Percentiles rank a stretch among this genome's conserved stretches.
These are phyloP conservation scores for Chaetura pelagica DNA, from an alignment of 2,113 vertebrate species.

Conservation along the genomic window DNA sequence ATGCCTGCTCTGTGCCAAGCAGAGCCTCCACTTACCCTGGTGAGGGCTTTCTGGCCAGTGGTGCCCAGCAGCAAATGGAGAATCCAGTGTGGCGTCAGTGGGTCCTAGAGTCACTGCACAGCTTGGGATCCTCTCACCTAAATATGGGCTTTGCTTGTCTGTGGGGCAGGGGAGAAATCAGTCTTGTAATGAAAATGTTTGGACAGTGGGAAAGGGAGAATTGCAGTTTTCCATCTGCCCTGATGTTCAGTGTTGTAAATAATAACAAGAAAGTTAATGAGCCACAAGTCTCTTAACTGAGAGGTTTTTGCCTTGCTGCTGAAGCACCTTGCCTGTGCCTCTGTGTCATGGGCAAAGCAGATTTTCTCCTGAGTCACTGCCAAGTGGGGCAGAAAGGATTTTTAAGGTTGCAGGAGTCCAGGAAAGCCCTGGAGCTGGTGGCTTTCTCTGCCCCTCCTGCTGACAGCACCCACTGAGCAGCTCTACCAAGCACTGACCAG, in stretches of 20 bases:
- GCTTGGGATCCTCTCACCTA: neutral
- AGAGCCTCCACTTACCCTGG: neutral
- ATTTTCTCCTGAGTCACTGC: neutral
- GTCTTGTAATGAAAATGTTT: neutral
- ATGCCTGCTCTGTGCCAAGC: rapidly evolving
- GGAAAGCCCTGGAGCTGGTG: rapidly evolving
- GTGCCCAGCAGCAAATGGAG: rapidly evolving
- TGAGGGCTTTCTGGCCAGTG: neutral
- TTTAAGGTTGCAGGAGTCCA: neutral
- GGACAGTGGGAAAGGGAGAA: neutral
- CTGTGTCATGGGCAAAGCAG: rapidly evolving
- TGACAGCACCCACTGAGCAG: neutral
- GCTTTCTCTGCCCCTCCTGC: rapidly evolving
- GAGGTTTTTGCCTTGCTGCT: neutral
- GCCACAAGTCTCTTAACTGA: neutral
- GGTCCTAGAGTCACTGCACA: rapidly evolving
- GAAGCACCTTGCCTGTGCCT: neutral
- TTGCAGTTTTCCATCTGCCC: neutral
- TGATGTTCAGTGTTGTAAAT: neutral
- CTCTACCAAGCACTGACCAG: rapidly evolving
- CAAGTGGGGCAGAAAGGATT: neutral
- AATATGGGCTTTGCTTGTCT: neutral
- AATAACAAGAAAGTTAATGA: neutral
- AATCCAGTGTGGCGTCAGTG: rapidly evolving
- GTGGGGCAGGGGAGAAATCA: neutral